Base-by-base conservation (phyloP, 1,140 invertebrate species). In the Kradibia gibbosae region DNA sequence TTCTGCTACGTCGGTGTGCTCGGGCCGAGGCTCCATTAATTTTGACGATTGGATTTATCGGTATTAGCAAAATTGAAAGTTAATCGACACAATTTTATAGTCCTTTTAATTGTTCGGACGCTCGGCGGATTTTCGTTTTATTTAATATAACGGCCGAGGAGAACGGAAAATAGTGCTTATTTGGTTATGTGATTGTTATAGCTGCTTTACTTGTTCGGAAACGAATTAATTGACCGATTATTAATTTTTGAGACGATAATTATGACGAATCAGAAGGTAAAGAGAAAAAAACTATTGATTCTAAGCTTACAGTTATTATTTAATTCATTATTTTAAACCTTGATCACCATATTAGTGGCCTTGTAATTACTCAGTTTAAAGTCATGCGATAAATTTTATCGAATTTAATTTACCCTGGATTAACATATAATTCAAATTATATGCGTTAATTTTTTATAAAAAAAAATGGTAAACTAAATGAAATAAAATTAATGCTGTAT, bases 241-340 rank as follows among this genome's bases (percentile, higher is more conserved):
- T 77, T 77, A 36, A 67, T 50, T 17, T 53, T 53, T 1, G n/a
- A 53, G 34, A 8, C 50, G 7, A 28, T 72, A 72, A 79, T 53
- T 42, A 79, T 79, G 78, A 55, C 50, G 53, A 55, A 36, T n/a
- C 70, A 50, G 36, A 80, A 80, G 71, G 78, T 80, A 65, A 73
- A 28, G 3, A 36, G 13, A 72, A 31, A 67, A 15, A n/a, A 67
- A 62, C 15, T 0, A 34, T n/a, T 39, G 36, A 39, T 1, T 67
- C 39, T n/a, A 39, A 17, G n/a, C n/a, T n/a, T n/a, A 36, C 34
- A 36, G 4, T 62, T 62, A 65, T 65, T 67, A 67, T 31, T 60
- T 60, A 28, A 8, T 10, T 4, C 25, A 5, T 55, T 55, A 53
- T 53, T 53, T n/a, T n/a, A n/a, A n/a, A n/a, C n/a, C n/a, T n/a